Conservation (phyloP, 1,140 invertebrate genomes). For the Bombus vancouverensis region DNA sequence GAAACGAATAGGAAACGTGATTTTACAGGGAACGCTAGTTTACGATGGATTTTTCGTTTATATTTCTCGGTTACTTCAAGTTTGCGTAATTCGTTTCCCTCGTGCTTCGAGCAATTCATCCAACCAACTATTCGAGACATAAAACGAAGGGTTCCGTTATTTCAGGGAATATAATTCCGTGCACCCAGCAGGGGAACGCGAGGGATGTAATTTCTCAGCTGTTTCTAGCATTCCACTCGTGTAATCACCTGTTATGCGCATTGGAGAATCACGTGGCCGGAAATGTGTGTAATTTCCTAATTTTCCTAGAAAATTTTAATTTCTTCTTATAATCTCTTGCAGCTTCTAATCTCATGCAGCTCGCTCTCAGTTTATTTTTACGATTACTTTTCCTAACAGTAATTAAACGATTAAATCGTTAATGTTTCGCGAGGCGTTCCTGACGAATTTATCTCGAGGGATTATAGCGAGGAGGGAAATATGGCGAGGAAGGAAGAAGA, state of each 20-base stretch:
- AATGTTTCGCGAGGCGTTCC: not conserved
- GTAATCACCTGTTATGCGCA: constrained; percentile 29
- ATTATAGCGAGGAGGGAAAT: not conserved
- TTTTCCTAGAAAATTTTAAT: constrained; percentile 27
- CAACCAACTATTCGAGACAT: not conserved
- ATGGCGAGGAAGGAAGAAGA: not conserved
- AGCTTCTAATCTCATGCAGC: not conserved
- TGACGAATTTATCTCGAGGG: not conserved
- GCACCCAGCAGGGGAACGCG: not conserved
- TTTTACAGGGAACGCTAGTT: not conserved
- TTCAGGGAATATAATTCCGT: constrained; percentile 24
- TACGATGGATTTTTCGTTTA: not conserved
- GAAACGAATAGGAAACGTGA: not conserved
- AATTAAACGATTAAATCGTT: not conserved
- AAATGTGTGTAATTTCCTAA: constrained; percentile 36
- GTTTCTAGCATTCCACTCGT: constrained; percentile 25
- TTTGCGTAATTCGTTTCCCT: not conserved
- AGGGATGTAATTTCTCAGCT: constrained; percentile 38
- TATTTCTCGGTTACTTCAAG: not conserved
- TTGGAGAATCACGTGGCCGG: constrained; percentile 5
- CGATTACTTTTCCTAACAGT: too few species aligned
- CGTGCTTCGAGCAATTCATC: constrained; percentile 9
- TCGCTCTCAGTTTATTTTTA: too few species aligned
- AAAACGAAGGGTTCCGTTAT: constrained; percentile 28
- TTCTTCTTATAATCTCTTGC: not conserved